Percentiles rank a stretch among this genome's conserved stretches.
Conservation (phyloP, 2,113 vertebrate genomes). For the Mormyrus lacerda region DNA sequence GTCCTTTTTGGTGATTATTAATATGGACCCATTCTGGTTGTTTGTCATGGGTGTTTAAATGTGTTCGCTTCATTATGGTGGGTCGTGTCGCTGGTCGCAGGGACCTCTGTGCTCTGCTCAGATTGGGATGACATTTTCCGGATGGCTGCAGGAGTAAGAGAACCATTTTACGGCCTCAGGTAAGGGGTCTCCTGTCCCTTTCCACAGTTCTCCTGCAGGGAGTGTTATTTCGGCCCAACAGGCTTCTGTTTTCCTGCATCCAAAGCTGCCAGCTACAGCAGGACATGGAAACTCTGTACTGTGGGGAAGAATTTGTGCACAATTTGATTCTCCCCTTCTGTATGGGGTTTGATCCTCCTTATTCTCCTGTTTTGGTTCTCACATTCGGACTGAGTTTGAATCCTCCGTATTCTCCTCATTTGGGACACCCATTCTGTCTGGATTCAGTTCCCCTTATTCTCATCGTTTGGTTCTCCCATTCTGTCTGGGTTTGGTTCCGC, state of each 20-base stretch:
- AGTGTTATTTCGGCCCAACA: neutral
- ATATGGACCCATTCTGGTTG: slow-evolving; percentile 16
- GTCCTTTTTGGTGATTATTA: slow-evolving; percentile 28
- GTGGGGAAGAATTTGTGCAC: neutral
- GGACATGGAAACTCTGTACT: neutral
- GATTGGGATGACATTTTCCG: neutral
- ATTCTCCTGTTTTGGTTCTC: neutral
- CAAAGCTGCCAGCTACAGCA: neutral
- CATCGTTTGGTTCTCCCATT: neutral
- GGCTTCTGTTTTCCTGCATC: neutral
- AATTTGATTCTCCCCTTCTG: neutral
- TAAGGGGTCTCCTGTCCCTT: neutral
- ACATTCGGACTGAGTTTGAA: neutral
- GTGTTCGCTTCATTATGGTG: slow-evolving; percentile 19
- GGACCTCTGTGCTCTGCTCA: neutral
- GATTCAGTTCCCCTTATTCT: neutral
- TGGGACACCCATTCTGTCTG: no score
- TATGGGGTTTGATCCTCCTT: neutral
- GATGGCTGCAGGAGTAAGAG: neutral
- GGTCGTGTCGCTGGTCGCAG: neutral
- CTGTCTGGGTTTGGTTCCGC: neutral
- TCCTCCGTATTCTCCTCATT: no score
- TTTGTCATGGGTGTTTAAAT: slow-evolving; percentile 27
- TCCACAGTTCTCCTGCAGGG: neutral
- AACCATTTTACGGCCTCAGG: neutral